Conservation (phyloP, 2,797 vertebrate species). For the Microctenopoma lineatum region DNA sequence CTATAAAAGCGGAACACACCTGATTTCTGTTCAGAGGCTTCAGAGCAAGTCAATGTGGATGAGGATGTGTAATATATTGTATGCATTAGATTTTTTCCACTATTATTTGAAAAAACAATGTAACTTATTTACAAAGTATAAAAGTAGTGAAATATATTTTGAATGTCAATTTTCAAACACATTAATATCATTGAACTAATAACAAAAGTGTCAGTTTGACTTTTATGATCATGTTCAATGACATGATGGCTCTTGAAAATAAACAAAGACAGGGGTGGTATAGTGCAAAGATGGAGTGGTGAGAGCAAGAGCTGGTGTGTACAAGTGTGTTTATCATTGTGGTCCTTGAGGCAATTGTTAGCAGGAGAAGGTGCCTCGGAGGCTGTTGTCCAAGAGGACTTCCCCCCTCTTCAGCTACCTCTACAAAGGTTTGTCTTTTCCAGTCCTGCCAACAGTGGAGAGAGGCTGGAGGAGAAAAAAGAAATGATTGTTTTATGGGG, state of each 20-base stretch:
- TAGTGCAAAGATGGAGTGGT: conserved; percentile 64
- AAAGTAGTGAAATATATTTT: background rate
- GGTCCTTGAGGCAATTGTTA: conserved; percentile 62
- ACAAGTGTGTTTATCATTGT: conserved; percentile 74
- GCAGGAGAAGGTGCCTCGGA: conserved; percentile 67
- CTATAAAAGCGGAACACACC: conserved; percentile 11
- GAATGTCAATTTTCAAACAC: conserved; percentile 6
- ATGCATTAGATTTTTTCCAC: no score
- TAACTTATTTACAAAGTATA: background rate
- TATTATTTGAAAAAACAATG: background rate
- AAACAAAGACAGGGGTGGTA: conserved; percentile 68
- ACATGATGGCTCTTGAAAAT: conserved; percentile 71
- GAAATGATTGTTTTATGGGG: conserved; percentile 84
- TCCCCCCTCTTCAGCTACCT: conserved; percentile 70
- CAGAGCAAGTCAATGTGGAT: background rate
- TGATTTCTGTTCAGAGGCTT: conserved; percentile 5
- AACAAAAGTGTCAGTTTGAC: conserved; percentile 70
- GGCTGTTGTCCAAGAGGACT: conserved; percentile 68
- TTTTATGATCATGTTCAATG: conserved; percentile 61
- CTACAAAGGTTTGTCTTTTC: conserved; percentile 86
- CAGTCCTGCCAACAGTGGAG: conserved; percentile 75
- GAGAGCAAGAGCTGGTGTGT: conserved; percentile 57
- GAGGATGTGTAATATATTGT: background rate
- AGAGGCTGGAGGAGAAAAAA: conserved; percentile 75
- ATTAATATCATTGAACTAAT: conserved; percentile 65